A percentile compares a stretch with the other conserved stretches of the same genome.
phyloP scores from a whole-genome alignment of 2,797 vertebrate species.

The Naso thynnoides region DNA sequence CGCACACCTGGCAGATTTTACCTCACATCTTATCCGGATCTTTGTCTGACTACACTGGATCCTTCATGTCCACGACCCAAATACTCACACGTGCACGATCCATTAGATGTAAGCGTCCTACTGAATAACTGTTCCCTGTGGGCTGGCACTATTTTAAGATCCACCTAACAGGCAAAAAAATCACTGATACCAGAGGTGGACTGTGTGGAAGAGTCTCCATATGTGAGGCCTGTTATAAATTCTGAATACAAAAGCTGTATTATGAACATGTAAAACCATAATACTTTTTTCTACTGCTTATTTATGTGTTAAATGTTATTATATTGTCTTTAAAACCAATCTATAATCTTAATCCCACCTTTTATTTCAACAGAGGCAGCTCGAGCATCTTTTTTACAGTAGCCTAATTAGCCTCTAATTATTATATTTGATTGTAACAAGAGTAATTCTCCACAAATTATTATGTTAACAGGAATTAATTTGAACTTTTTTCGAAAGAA shows the following conservation, averaged over 20 bases:
- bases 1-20: slow-evolving; percentile 19
- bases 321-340: slow-evolving; percentile 3
- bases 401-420: slow-evolving; percentile 1
- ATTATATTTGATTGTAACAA: not conserved
- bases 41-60: slow-evolving; percentile 22
- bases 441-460: not conserved
- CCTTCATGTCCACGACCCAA: slow-evolving; percentile 24
- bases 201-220: slow-evolving; percentile 2
- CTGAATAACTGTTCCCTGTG: slow-evolving; percentile 55
- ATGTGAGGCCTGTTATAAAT: not conserved
- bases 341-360: slow-evolving; percentile 1
- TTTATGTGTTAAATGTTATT: not conserved
- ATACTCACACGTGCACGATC: slow-evolving; percentile 58
- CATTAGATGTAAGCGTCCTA: slow-evolving; percentile 55
- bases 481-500: not conserved
- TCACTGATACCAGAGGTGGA: slow-evolving; percentile 26
- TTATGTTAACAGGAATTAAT: not conserved
- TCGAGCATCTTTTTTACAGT: slow-evolving; percentile 7
- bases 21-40: slow-evolving; percentile 41
- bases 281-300: not conserved
- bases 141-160: slow-evolving; percentile 38
- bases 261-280: not conserved
- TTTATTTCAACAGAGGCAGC: slow-evolving; percentile 4
- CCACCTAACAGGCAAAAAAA: slow-evolving; percentile 18
- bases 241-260: not conserved